Base-by-base conservation (phyloP, 2,113 vertebrate genomes). In the Montifringilla adamsi region DNA sequence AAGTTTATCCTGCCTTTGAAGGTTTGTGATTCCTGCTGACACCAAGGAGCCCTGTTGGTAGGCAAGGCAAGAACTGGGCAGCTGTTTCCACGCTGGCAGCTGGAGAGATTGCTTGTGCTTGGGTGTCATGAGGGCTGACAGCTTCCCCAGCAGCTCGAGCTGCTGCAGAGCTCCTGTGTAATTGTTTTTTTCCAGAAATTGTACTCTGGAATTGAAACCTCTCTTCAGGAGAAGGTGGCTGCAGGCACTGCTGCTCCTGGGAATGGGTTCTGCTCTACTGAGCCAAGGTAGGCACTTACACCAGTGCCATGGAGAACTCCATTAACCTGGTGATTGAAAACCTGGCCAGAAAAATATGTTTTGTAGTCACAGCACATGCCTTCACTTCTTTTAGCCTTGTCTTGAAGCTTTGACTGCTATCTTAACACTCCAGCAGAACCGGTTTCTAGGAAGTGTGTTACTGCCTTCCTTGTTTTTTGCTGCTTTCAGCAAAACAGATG, bases 401-500 rank as follows among this genome's bases (percentile, higher is more conserved):
- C 62, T 60, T 83, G 49, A 85, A 62, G 70, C 49, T 62, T 83
- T 72, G 62, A 37, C 56, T 72, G 49, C 12, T 85, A 37, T 90
- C 84, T 56, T 76, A 69, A 47, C 63, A 39, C 85, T 74, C 0
- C 33, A 88, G 24, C 63, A 92, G 88, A 70, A 30, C 50, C 0
- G 2, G 37, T 93, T 86, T 77, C 79, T 77, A 59, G 72, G 68
- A 93, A 73, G 46, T 50, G 31, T 93, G 85, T 86, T 94, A 26
- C 0, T 88, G 82, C 82, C 59, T 88, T 91, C 70, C 46, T 85
- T 33, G 4, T 68, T 58, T 78, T 89, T 83, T 82, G 41, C 69
- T 88, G 78, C 46, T 81, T 85, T 92, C 11, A 15, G 43, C 88
- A 37, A 91, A 95, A 72, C 92, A 96, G 92, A 87, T 93, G 56